A percentile compares a stretch with the other conserved stretches of the same genome.
Conservation (phyloP, 2,888 invertebrate species). For the Drosophila anomelani region DNA sequence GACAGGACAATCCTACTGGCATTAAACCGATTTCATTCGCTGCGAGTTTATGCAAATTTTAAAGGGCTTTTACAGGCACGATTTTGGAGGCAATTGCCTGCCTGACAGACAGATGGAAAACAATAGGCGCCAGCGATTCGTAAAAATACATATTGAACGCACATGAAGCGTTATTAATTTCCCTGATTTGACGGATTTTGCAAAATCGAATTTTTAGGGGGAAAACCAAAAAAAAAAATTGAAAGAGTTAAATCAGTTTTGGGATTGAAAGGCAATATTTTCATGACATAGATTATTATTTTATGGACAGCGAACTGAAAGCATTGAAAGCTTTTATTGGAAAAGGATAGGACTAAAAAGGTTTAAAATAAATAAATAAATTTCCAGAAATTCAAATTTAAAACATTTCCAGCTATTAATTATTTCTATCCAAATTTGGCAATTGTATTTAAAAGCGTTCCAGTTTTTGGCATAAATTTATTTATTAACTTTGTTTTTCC, state of each 20-base stretch:
- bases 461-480: background rate
- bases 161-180: slow-evolving; percentile 38
- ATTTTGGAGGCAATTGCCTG: slow-evolving; percentile 29
- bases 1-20: slow-evolving; percentile 40
- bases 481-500: background rate
- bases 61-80: slow-evolving; percentile 30
- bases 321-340: background rate
- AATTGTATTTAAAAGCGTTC: background rate
- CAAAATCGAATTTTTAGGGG: background rate
- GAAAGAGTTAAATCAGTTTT: slow-evolving; percentile 11
- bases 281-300: background rate
- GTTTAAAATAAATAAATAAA: background rate
- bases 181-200: slow-evolving; percentile 22
- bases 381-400: background rate
- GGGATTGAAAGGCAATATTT: background rate
- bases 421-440: background rate
- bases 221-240: background rate
- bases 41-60: slow-evolving; percentile 40
- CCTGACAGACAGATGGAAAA: slow-evolving; percentile 9
- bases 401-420: background rate
- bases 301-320: background rate
- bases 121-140: slow-evolving; percentile 31
- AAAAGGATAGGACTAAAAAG: background rate
- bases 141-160: slow-evolving; percentile 22
- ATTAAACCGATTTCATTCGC: slow-evolving; percentile 35